phyloP scores from a whole-genome alignment of 2,797 vertebrate genomes.

The Lepidocolaptes lacrymiger region DNA sequence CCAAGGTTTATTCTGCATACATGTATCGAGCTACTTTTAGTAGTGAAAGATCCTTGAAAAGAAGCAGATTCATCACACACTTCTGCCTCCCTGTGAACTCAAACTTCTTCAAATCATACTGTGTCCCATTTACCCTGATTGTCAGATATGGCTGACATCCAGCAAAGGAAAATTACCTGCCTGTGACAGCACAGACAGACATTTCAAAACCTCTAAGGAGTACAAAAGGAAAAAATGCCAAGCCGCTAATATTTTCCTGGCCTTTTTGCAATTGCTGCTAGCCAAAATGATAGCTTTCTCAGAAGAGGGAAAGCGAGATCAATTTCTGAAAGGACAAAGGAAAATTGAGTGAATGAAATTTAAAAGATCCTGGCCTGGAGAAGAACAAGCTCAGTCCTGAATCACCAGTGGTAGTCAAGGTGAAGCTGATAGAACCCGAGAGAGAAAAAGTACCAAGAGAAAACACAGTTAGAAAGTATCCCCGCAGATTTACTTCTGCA shows the following conservation, averaged over 20 bases:
- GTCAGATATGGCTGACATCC: slow-evolving; percentile 3
- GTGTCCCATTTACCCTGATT: not conserved
- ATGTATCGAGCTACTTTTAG: not conserved
- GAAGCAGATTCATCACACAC: not conserved
- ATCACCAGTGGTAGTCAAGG: not conserved
- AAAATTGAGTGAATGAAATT: not conserved
- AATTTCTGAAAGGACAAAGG: not conserved
- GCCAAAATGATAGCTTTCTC: not conserved
- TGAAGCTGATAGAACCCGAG: not conserved
- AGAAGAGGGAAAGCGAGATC: not conserved
- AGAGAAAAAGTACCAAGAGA: not conserved
- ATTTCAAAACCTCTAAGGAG: not conserved
- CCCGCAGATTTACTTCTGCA: not conserved
- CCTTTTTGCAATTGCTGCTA: not conserved
- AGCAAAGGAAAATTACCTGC: slow-evolving; percentile 28
- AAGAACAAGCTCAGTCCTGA: not conserved
- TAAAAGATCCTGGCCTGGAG: not conserved
- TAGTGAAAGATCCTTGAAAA: slow-evolving; percentile 2
- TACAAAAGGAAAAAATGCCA: not conserved
- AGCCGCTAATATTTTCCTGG: not conserved
- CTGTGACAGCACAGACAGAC: not conserved
- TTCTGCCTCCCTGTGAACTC: not conserved
- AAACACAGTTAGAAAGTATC: not conserved
- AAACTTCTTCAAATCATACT: not conserved
- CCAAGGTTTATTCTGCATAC: not conserved